Conservation (phyloP, 2,888 invertebrate genomes). For the Eueremaeus valkanovi region DNA sequence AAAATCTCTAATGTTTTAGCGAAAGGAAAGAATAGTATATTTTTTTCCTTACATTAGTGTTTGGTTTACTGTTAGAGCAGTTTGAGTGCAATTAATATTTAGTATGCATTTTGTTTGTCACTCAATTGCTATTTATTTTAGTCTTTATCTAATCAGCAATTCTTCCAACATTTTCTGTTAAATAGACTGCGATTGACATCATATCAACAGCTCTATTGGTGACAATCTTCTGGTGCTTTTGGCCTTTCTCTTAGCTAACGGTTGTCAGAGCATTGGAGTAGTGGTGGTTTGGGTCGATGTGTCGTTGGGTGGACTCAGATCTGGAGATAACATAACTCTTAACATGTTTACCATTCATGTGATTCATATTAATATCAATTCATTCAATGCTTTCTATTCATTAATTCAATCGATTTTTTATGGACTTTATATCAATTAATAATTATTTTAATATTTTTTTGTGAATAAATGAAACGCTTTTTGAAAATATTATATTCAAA, state of each 20-base stretch:
- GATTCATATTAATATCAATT: too few species aligned
- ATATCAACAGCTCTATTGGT: background rate
- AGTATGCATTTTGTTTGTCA: background rate
- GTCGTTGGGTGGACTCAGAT: background rate
- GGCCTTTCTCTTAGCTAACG: background rate
- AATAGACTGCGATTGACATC: constrained; percentile 10
- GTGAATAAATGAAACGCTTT: too few species aligned
- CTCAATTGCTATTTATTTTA: background rate
- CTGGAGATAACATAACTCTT: background rate
- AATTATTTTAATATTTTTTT: too few species aligned
- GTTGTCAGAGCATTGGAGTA: background rate
- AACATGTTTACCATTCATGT: background rate
- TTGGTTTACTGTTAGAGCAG: background rate
- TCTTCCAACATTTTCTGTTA: background rate
- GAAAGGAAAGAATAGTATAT: too few species aligned
- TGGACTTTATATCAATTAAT: too few species aligned
- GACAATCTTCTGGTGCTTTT: constrained; percentile 15
- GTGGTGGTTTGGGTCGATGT: background rate
- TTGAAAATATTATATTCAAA: too few species aligned
- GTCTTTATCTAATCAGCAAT: constrained; percentile 27
- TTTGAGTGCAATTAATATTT: background rate
- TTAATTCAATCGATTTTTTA: background rate
- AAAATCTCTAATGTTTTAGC: background rate
- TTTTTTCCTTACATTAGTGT: too few species aligned
- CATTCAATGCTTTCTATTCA: background rate